These are phyloP conservation scores for Rallus limicola DNA, from an alignment of 2,113 vertebrate genomes.

Conservation along the genomic window DNA sequence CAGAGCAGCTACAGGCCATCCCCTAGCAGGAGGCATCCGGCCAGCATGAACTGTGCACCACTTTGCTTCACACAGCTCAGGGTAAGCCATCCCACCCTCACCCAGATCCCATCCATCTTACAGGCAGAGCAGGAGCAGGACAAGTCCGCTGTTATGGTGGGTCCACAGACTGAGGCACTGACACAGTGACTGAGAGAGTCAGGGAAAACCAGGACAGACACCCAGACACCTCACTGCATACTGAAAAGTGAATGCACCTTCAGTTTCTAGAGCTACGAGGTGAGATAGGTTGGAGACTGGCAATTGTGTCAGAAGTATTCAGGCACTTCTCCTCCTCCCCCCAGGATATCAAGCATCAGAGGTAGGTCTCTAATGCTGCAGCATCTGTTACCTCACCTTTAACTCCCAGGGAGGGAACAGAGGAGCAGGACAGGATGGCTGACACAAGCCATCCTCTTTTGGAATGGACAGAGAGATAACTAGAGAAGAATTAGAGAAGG, in stretches of 20 bases:
- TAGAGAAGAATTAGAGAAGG: neutral
- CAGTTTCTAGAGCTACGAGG: neutral
- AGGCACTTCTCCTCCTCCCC: neutral
- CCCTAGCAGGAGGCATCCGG: neutral
- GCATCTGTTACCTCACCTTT: neutral
- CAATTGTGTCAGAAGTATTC: neutral
- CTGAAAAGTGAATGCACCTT: neutral
- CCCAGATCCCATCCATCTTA: neutral
- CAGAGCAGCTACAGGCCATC: neutral
- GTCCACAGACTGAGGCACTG: neutral
- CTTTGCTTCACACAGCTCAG: neutral
- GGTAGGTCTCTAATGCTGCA: fast-evolving
- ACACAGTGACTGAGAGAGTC: neutral
- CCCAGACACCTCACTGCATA: neutral
- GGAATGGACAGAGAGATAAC: neutral
- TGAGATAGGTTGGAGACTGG: neutral
- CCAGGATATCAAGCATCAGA: neutral
- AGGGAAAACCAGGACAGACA: neutral
- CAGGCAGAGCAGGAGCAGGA: neutral
- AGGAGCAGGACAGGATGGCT: neutral
- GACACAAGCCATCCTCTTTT: neutral
- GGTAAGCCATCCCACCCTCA: neutral
- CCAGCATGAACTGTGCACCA: neutral
- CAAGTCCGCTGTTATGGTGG: neutral
- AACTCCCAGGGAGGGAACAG: neutral